Evolutionary conservation across 2,888 invertebrate genomes (phyloP).

Genomic region (Lasioglossum marginatum): DNA sequence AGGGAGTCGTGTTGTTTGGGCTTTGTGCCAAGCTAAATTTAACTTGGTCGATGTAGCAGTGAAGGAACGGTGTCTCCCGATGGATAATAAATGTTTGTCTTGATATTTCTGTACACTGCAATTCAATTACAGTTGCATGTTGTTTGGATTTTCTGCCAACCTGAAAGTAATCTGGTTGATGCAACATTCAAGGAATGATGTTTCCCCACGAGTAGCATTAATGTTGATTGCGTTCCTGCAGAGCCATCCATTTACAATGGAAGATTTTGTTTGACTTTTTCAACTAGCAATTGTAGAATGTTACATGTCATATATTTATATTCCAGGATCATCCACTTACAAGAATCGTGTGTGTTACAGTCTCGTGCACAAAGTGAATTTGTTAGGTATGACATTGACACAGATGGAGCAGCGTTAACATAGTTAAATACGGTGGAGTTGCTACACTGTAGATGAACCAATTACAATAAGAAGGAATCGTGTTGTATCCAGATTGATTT

Average conservation of each 20-base stretch:
- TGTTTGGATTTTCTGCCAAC: not conserved
- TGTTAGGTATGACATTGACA: not conserved
- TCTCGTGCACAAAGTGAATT: no score
- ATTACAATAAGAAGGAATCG: not conserved
- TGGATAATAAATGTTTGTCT: not conserved
- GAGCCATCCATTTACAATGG: not conserved
- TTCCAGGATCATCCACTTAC: not conserved
- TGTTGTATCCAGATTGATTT: not conserved
- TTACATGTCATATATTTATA: not conserved
- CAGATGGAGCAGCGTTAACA: not conserved
- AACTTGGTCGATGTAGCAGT: not conserved
- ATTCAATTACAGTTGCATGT: not conserved
- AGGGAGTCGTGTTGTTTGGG: not conserved
- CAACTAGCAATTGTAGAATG: not conserved
- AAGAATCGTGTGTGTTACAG: not conserved
- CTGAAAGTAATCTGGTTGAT: not conserved
- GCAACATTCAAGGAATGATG: no score
- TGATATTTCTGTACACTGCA: not conserved
- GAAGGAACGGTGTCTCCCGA: not conserved
- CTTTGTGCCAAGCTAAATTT: not conserved
- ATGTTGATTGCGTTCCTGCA: not conserved
- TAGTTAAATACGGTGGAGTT: not conserved
- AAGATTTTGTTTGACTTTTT: not conserved
- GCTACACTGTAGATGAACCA: not conserved
- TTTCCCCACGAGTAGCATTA: not conserved